These are phyloP conservation scores for Montipora capricornis DNA, from an alignment of 64 coral and sea anemone species.

Conservation along the genomic window DNA sequence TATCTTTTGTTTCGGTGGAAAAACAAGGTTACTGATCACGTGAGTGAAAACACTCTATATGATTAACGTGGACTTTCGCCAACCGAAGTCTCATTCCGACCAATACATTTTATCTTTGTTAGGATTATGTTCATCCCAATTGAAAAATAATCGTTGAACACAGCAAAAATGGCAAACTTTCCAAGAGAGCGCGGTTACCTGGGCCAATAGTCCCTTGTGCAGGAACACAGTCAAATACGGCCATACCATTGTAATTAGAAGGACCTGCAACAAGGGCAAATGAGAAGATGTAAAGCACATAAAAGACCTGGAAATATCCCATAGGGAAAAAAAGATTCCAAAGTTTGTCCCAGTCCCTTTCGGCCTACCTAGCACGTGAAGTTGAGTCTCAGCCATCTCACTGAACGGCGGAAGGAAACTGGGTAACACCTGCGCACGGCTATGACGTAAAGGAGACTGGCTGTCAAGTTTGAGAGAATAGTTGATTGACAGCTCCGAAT, in stretches of 20 bases:
- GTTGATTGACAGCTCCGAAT: slow-evolving; percentile 78
- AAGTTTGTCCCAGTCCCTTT: neutral
- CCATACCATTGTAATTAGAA: slow-evolving; percentile 87
- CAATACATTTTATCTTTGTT: too few species aligned
- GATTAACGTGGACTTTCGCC: too few species aligned
- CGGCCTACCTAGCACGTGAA: slow-evolving; percentile 72
- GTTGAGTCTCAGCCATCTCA: slow-evolving; percentile 59
- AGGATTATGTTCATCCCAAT: too few species aligned
- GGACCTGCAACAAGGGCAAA: slow-evolving; percentile 61
- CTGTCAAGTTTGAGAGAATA: slow-evolving; percentile 82
- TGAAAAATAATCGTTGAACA: too few species aligned
- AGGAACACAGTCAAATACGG: slow-evolving; percentile 93
- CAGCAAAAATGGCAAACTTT: too few species aligned
- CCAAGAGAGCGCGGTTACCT: slow-evolving; percentile 26
- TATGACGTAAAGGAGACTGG: slow-evolving; percentile 82
- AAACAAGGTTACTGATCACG: too few species aligned
- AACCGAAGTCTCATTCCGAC: too few species aligned
- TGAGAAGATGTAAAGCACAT: neutral
- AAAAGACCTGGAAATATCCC: neutral
- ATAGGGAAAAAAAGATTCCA: neutral
- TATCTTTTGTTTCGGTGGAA: too few species aligned
- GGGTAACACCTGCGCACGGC: slow-evolving; percentile 80
- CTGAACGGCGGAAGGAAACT: slow-evolving; percentile 77
- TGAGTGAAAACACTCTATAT: too few species aligned
- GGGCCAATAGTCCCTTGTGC: slow-evolving; percentile 80